phyloP scores from a whole-genome alignment of 2,888 invertebrate species.

The Carcina quercana region DNA sequence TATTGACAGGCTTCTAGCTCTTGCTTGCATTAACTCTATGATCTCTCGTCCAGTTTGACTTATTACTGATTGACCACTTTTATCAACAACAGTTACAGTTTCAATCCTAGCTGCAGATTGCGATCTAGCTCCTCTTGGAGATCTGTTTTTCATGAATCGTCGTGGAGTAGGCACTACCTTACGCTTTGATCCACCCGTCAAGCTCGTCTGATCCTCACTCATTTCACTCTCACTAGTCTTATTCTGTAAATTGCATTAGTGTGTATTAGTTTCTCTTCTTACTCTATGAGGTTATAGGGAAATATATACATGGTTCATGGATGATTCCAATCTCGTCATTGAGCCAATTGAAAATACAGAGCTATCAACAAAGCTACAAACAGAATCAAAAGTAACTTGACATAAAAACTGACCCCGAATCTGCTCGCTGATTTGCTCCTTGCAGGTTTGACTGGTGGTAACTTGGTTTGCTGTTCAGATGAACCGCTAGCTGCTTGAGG shows the following conservation, averaged over 20 bases:
- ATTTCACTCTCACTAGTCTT: conserved; percentile 75
- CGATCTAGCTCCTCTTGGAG: conserved; percentile 67
- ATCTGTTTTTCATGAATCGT: conserved; percentile 56
- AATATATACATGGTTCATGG: conserved; percentile 35
- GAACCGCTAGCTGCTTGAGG: conserved; percentile 29
- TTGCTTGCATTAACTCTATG: conserved; percentile 62
- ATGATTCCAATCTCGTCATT: conserved; percentile 25
- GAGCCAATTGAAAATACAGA: conserved; percentile 50
- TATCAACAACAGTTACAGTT: conserved; percentile 40
- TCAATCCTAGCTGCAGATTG: conserved; percentile 72
- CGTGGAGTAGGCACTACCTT: conserved; percentile 58
- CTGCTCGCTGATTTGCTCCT: conserved; percentile 67
- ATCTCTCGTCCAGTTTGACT: conserved; percentile 66
- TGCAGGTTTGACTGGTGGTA: conserved; percentile 67
- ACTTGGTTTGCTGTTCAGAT: conserved; percentile 45
- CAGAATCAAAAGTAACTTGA: conserved; percentile 52
- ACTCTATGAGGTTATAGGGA: conserved; percentile 28
- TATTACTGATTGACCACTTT: conserved; percentile 54
- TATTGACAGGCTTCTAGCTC: conserved; percentile 65
- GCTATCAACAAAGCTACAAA: conserved; percentile 58
- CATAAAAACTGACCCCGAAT: conserved; percentile 67
- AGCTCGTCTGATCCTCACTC: conserved; percentile 63
- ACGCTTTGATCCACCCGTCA: conserved; percentile 38
- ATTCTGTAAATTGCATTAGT: conserved; percentile 66
- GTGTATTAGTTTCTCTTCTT: conserved; percentile 47